Evolutionary conservation across 2,797 vertebrate genomes (phyloP).

Genomic region (Rhinella marina): DNA sequence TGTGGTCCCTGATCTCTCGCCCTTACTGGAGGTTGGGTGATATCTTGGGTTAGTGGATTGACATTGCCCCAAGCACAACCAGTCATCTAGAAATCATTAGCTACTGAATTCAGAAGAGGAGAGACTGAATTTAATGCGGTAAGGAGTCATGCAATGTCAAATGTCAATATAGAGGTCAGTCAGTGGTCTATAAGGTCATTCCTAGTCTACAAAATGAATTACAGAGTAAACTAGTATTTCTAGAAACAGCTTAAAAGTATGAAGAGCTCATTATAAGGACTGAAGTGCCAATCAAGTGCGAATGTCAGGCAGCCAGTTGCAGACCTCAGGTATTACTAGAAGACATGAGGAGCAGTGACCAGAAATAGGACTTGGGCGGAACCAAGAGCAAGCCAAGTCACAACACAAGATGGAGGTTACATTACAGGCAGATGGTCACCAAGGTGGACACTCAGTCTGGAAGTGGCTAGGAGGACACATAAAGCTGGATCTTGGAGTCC

Average conservation of each 20-base stretch:
- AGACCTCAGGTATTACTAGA: too few relatives aligned
- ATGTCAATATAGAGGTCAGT: slow-evolving; percentile 26
- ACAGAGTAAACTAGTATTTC: background rate
- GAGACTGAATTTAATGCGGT: slow-evolving; percentile 10
- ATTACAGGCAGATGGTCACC: too few relatives aligned
- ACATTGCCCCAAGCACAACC: slow-evolving; percentile 9
- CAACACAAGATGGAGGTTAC: too few relatives aligned
- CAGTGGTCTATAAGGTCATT: slow-evolving; percentile 33
- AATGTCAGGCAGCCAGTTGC: background rate
- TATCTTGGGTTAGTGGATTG: background rate
- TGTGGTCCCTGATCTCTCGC: slow-evolving; percentile 6
- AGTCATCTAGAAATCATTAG: slow-evolving; percentile 13
- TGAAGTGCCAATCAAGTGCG: background rate
- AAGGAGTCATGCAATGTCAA: slow-evolving; percentile 4
- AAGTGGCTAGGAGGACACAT: too few relatives aligned
- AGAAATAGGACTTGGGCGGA: too few relatives aligned
- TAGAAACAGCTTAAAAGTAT: background rate
- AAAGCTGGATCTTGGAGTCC: too few relatives aligned
- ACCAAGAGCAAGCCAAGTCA: too few relatives aligned
- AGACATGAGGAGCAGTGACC: too few relatives aligned
- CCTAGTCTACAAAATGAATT: slow-evolving; percentile 17
- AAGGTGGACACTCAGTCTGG: too few relatives aligned
- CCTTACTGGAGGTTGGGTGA: background rate
- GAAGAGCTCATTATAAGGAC: background rate
- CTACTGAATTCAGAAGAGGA: background rate